Evolutionary conservation across 2,888 invertebrate genomes (phyloP), one percentile per base, ranked within the genome.

Genomic region (Tachina lurida): DNA sequence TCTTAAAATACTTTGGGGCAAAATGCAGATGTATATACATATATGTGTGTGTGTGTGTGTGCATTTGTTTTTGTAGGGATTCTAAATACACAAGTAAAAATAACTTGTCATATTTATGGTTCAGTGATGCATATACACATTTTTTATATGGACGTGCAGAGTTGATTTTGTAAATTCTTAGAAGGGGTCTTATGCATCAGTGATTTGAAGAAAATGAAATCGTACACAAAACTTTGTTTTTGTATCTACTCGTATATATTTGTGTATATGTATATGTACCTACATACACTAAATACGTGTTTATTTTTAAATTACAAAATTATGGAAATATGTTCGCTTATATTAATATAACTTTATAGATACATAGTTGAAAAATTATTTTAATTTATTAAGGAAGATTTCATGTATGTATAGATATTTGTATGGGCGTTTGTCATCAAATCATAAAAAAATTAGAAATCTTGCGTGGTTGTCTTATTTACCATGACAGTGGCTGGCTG

Each of bases 181-280:
- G 91, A 88, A 90, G 91, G 89, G 90, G 90, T 91, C 91, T 88
- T 87, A 89, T 89, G 90, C 90, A 88, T 90, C 90, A 88, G 84
- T 87, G 89, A 84, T 73, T 84, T 60, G 31, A 75, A 75, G 60
- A 75, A 81, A 75, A 49, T 39, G 49, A 65, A 81, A 70, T 60
- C n/a, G 60, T 52, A 63, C 54, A 19, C 10, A 49, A 43, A 58
- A 39, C 15, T 31, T 10, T 19, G 52, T 45, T 13, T 45, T 10
- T 22, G 19, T 17, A 63, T 10, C 10, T n/a, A n/a, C n/a, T n/a
- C n/a, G n/a, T 43, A 70, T 9, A 58, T 15, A 2, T 31, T 49
- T n/a, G 19, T 41, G 17, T n/a, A 52, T 52, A 52, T 8, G n/a
- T 17, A 56, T 10, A 60, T 13, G 10, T 3, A 31, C 5, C 15